Evolutionary conservation across 2,113 vertebrate species (phyloP), one percentile per base, ranked within the genome.

Genomic region (Bettongia penicillata): DNA sequence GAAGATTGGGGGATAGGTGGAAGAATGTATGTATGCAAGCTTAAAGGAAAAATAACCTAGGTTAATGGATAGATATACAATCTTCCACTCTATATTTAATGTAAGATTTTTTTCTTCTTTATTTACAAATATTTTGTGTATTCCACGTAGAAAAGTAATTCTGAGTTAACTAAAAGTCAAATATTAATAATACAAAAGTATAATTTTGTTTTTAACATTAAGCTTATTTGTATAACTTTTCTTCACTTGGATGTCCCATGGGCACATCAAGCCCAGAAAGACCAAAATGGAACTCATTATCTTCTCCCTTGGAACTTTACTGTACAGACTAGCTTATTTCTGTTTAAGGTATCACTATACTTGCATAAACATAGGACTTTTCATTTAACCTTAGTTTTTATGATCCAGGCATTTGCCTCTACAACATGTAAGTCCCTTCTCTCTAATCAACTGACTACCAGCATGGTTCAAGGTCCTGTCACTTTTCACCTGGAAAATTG

Each of bases 1-100:
- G 28, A 28, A 2, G 9, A 12, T 57, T 28, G 55, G 26, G 28
- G 57, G 57, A 12, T 61, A 28, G 28, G 92, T 4, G 49, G 43
- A 37, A 49, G 92, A 37, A 91, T 49, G 25, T 95, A 89, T 93
- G 48, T 3, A 25, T 95, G 57, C 92, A 57, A 94, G 6, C 24
- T 93, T 91, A 95, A 91, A 93, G 19, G 53, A 91, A 91, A 91
- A 37, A 68, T 68, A 37, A 14, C 16, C 31, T 68, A 12, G 31
- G 28, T 61, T 37, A 37, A 68, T 37, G 37, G 31, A 68, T 8
- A 68, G 37, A 31, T 68, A 68, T 68, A 68, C 12, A 4, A 37
- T 48, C 31, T 68, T 68, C 61, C 61, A 68, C 37, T 68, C 3
- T 68, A 68, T 3, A 14, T 68, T 68, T 68, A 37, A 11, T 14